Percentiles rank a stretch among this genome's conserved stretches.
Evolutionary conservation across 2,797 vertebrate genomes (phyloP).

Genomic region (Lacerta viridis): DNA sequence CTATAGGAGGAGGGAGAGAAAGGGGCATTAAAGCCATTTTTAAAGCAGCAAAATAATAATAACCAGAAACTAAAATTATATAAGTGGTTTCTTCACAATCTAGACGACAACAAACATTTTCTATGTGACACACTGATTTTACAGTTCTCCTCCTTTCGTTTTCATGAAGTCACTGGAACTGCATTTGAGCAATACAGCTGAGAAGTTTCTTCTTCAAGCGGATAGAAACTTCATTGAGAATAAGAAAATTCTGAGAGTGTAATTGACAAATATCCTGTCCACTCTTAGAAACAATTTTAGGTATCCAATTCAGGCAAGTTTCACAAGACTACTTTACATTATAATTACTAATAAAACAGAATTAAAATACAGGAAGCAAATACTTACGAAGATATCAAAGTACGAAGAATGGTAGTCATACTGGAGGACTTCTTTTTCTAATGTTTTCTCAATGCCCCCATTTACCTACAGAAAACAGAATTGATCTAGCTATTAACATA

Average conservation of each 20-base stretch:
- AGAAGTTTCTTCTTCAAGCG: neutral
- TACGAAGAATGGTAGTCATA: slow-evolving; percentile 95
- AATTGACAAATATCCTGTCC: neutral
- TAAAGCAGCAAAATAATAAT: slow-evolving; percentile 35
- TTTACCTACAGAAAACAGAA: slow-evolving; percentile 84
- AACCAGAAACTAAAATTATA: slow-evolving; percentile 39
- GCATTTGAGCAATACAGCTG: neutral
- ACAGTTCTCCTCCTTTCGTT: neutral
- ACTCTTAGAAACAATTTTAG: neutral
- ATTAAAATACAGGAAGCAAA: slow-evolving; percentile 28
- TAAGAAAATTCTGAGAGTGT: neutral
- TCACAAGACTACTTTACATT: neutral
- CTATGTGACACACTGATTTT: neutral
- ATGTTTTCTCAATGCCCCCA: slow-evolving; percentile 88
- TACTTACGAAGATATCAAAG: slow-evolving; percentile 98
- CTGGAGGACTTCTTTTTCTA: slow-evolving; percentile 89
- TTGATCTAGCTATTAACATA: neutral
- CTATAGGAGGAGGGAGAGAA: slow-evolving; percentile 74
- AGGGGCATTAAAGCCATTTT: slow-evolving; percentile 65
- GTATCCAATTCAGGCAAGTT: neutral
- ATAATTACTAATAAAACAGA: neutral
- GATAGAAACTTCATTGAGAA: neutral
- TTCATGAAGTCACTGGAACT: neutral
- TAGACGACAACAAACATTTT: neutral
- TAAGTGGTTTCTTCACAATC: neutral